Base-by-base conservation (phyloP, 2,113 vertebrate species). In the Struthio camelus region DNA sequence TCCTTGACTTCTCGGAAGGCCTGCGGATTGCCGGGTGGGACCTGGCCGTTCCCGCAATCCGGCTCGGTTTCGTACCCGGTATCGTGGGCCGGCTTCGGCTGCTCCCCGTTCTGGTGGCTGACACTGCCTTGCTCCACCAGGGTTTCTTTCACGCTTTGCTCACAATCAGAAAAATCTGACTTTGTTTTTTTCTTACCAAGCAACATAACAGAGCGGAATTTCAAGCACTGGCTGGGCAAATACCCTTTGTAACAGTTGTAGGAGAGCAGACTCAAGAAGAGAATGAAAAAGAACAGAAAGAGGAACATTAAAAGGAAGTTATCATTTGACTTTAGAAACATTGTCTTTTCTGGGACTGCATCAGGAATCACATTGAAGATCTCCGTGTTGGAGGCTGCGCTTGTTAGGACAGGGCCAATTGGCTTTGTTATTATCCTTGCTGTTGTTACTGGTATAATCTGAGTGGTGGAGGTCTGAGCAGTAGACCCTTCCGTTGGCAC, bases 181-280 rank as follows among this genome's bases (percentile, higher is more conserved):
- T 98, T 98, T 0, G 98, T 93, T 46, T 98, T 98, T 95, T 99
- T 99, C 93, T 98, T 98, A 8, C 98, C 98, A 6, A 99, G 98
- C 53, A 99, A 88, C 93, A 99, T 83, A 25, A 98, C 92, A 0
- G 99, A 98, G 28, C 99, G 98, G 50, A 99, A 96, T n/a, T 98
- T 98, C 32, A 99, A 97, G 97, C 99, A 99, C 20, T 98, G 99
- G 6, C 97, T 98, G 0, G 99, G 99, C 19, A 99, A 98, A 80
- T 99, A 99, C 93, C 98, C 99, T 98, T 99, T 99, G 97, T 99
- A 99, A 94, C 99, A 99, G 98, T 99, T 99, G 97, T 99, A 99
- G 25, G 92, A 97, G 22, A 99, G 48, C 7, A 99, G 98, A 20
- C 98, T 97, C 90, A 99, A 93, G 95, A 99, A 99, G 48, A 99